Percentiles rank a stretch among this genome's conserved stretches.
phyloP scores from a whole-genome alignment of 2,797 vertebrate genomes.

The Anas bernieri region DNA sequence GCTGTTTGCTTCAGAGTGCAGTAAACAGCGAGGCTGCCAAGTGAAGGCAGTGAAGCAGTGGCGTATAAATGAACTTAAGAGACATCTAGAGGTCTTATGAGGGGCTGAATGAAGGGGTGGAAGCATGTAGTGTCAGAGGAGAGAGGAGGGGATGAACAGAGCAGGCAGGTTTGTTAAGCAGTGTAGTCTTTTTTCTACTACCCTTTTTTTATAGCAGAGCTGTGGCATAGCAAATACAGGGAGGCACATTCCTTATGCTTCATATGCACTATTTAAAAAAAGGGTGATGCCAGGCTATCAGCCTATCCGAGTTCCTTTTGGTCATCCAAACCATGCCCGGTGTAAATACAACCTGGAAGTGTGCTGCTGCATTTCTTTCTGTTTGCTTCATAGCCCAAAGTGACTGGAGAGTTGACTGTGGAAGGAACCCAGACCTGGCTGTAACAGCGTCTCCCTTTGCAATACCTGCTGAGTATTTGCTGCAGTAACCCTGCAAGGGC shows the following conservation, averaged over 20 bases:
- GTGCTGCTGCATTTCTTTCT: neutral
- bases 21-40: neutral
- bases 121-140: neutral
- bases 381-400: neutral
- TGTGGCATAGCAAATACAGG: neutral
- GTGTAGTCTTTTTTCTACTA: neutral
- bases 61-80: neutral
- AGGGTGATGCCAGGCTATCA: neutral
- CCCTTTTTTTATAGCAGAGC: neutral
- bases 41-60: neutral
- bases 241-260: neutral
- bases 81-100: neutral
- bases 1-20: neutral
- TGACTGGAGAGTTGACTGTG: neutral
- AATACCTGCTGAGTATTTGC: neutral
- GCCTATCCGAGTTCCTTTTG: neutral
- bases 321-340: neutral
- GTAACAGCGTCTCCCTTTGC: neutral
- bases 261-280: neutral
- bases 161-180: neutral
- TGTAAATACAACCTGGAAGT: neutral
- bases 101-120: neutral
- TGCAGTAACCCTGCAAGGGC: neutral
- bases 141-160: neutral
- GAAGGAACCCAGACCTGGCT: neutral